These are phyloP conservation scores for Dissostichus mawsoni DNA, from an alignment of 2,113 vertebrate genomes.

Conservation along the genomic window DNA sequence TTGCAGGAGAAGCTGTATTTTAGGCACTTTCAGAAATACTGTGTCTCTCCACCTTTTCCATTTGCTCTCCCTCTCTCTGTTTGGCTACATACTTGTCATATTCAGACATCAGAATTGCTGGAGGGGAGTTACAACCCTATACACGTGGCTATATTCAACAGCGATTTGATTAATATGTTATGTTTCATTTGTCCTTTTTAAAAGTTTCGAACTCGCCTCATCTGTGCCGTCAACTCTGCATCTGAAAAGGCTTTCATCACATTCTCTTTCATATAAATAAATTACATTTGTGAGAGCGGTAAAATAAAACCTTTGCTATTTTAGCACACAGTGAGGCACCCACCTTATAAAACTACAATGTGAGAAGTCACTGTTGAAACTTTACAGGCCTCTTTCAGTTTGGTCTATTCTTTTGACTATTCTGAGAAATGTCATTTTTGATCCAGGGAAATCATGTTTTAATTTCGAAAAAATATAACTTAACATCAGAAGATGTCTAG, in stretches of 20 bases:
- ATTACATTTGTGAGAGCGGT: slow-evolving; percentile 58
- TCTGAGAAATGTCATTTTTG: slow-evolving; percentile 20
- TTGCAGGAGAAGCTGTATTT: slow-evolving; percentile 35
- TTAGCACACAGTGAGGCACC: slow-evolving; percentile 46
- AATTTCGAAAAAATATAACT: slow-evolving; percentile 19
- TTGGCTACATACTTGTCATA: not conserved
- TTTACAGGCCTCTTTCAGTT: slow-evolving; percentile 22
- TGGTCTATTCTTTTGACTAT: slow-evolving; percentile 20
- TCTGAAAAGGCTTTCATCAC: slow-evolving; percentile 68
- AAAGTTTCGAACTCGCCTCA: slow-evolving; percentile 20
- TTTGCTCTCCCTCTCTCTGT: slow-evolving; percentile 18
- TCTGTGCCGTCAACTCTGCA: slow-evolving; percentile 33
- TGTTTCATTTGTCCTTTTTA: slow-evolving; percentile 11
- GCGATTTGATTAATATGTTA: slow-evolving; percentile 32
- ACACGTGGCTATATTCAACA: slow-evolving; percentile 28
- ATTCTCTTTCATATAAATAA: slow-evolving; percentile 71
- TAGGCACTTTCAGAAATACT: slow-evolving; percentile 10
- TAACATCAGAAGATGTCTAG: slow-evolving; percentile 24
- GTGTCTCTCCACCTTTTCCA: not conserved
- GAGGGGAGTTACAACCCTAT: not conserved
- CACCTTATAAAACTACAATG: slow-evolving; percentile 72
- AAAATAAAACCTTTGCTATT: slow-evolving; percentile 66
- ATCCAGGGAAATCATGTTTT: slow-evolving; percentile 9
- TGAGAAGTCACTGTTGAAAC: slow-evolving; percentile 21
- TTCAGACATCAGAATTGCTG: slow-evolving; percentile 4